Conservation (phyloP, 2,113 vertebrate genomes). For the Capreolus pygargus region DNA sequence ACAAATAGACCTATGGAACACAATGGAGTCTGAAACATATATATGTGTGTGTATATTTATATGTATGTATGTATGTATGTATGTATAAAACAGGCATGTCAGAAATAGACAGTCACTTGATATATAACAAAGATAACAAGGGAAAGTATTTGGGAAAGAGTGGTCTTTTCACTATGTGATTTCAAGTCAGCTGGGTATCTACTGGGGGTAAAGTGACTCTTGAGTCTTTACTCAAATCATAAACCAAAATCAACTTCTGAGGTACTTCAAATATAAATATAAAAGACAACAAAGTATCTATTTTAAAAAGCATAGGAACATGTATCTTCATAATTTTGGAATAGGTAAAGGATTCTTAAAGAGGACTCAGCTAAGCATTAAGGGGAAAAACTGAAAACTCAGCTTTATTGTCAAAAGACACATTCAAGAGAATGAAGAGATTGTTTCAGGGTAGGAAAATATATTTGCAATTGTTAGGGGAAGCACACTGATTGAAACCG, state of each 20-base stretch:
- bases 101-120: not conserved
- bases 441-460: not conserved
- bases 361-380: not conserved
- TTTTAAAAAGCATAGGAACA: not conserved
- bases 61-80: not conserved
- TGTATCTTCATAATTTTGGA: not conserved
- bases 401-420: not conserved
- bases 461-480: not conserved
- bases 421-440: not conserved
- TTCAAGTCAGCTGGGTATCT: not conserved
- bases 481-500: not conserved
- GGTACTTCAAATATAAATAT: not conserved
- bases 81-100: not conserved
- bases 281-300: not conserved
- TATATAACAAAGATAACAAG: not conserved
- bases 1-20: not conserved
- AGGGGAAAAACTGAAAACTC: not conserved
- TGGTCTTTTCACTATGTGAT: not conserved
- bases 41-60: fast-evolving
- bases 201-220: not conserved
- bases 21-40: not conserved
- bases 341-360: not conserved
- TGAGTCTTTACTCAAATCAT: not conserved
- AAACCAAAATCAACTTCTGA: not conserved
- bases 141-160: not conserved